Evolutionary conservation across 53 echinoderm and acorn worm species (phyloP), one percentile per base, ranked within the genome.

Genomic region (Zoroaster sp.): DNA sequence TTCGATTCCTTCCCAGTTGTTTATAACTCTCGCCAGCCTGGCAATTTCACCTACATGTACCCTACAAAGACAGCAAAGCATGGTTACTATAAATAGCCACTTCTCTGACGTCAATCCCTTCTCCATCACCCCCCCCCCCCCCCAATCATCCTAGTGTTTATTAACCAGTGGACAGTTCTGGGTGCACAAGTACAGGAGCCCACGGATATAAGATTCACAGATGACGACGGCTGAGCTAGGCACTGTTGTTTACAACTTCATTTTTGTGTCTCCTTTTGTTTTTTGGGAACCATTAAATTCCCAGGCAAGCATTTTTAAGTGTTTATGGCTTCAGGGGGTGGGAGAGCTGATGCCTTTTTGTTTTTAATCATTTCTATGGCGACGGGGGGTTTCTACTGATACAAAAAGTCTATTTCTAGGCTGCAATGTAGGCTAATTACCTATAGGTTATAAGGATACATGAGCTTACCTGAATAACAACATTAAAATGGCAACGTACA

Each of bases 231-330:
- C 25, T 40, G 32, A 33, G 67, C 63, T 59, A 59, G 28, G 7
- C 66, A 66, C 34, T 18, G 82, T 42, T 82, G 82, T 82, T 82
- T 82, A 67, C 82, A 67, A 82, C 82, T 82, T 67, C 49, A 49
- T 23, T 47, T 75, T 53, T 52, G n/a, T 77, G 3, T 36, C 59
- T 51, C 15, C 38, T 35, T 8, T 52, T 52, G 78, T 6, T 14
- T n/a, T 39, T n/a, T 82, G 15, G 82, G 77, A 30, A 47, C 77
- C 31, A 40, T 4, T 66, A 42, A 51, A 45, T 51, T 46, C 54
- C 68, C 42, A 41, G 68, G 82, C 68, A 43, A 67, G 43, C 28
- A 18, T 31, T 15, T 15, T 82, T 10, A 80, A 82, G 82, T 53
- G 35, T n/a, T 82, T 66, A 82, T 82, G 67, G 82, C 67, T 44